Percentiles rank a stretch among this genome's conserved stretches.
Conservation (phyloP, 1,140 invertebrate genomes). For the Propsilocerus akamusi region DNA sequence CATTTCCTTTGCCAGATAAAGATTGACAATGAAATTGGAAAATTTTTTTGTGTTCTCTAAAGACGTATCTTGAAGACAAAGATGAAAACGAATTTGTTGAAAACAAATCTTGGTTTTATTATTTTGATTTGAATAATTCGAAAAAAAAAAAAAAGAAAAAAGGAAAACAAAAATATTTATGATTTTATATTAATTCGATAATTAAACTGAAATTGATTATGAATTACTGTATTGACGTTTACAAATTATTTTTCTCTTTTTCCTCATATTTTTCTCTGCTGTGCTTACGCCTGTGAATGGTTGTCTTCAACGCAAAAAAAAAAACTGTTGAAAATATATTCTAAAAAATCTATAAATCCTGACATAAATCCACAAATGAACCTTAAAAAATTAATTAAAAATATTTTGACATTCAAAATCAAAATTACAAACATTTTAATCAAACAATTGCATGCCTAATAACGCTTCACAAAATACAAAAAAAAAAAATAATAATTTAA, state of each 20-base stretch:
- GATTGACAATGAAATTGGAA: too few species aligned
- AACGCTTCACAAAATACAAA: constrained; percentile 6
- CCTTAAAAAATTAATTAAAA: constrained; percentile 11
- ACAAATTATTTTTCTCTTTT: constrained; percentile 39
- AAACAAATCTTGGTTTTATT: too few species aligned
- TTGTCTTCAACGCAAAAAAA: constrained; percentile 48
- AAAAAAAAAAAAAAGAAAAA: too few species aligned
- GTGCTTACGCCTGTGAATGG: constrained; percentile 53
- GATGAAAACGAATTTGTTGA: too few species aligned
- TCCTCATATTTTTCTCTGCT: constrained; percentile 51
- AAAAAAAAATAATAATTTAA: neutral
- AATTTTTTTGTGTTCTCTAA: too few species aligned
- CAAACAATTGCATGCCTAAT: constrained; percentile 7
- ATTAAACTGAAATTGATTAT: too few species aligned
- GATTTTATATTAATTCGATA: too few species aligned
- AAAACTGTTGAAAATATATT: too few species aligned
- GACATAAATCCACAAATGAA: neutral
- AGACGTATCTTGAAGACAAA: too few species aligned
- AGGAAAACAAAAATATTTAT: too few species aligned
- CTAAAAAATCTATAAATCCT: constrained; percentile 28
- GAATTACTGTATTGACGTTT: constrained; percentile 19
- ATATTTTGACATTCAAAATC: neutral
- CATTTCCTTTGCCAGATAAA: too few species aligned
- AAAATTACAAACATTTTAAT: constrained; percentile 5
- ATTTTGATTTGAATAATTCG: too few species aligned